Base-by-base conservation (phyloP, 2,113 vertebrate species). In the Sprattus sprattus region DNA sequence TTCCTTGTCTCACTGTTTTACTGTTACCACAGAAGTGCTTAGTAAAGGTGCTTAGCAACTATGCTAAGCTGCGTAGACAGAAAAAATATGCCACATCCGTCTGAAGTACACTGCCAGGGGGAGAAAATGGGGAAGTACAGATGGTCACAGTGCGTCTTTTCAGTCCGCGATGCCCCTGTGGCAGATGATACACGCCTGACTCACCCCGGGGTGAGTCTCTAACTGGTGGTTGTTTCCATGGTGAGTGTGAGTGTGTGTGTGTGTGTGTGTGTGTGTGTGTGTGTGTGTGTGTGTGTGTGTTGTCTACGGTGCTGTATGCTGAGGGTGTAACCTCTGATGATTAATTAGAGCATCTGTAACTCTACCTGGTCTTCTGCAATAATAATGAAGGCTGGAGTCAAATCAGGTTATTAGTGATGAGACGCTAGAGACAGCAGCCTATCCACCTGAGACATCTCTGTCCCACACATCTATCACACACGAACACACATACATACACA, bases 271-370 rank as follows among this genome's bases (percentile, higher is more conserved):
- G n/a, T 67, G 28, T 32, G 64, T 71, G 64, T 67, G 64, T 67
- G 64, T 67, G 25, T 71, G 64, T 71, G 64, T 71, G 64, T 71
- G 64, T 71, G 64, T 32, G 10, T 28, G 64, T 32, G 64, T 32
- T 52, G 50, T 15, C 50, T 15, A 52, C 11, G 11, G 52, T 54
- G 15, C 13, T 54, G 52, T 18, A 54, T 54, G 52, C 52, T 54
- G 52, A 16, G 52, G 15, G 52, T 54, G 82, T 88, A 85, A 83
- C 82, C 85, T 82, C 89, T 71, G 82, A 83, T 89, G 89, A 89
- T 78, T 86, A 86, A 87, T 88, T 90, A 88, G 86, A 78, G 84
- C 4, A 0, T 84, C 52, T 82, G 83, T 88, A 83, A 87, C 84
- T n/a, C 80, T 60, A 88, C 78, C 82, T 84, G 84, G 22, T 85